Conservation (phyloP, 2,797 vertebrate species). For the Notamacropus eugenii region DNA sequence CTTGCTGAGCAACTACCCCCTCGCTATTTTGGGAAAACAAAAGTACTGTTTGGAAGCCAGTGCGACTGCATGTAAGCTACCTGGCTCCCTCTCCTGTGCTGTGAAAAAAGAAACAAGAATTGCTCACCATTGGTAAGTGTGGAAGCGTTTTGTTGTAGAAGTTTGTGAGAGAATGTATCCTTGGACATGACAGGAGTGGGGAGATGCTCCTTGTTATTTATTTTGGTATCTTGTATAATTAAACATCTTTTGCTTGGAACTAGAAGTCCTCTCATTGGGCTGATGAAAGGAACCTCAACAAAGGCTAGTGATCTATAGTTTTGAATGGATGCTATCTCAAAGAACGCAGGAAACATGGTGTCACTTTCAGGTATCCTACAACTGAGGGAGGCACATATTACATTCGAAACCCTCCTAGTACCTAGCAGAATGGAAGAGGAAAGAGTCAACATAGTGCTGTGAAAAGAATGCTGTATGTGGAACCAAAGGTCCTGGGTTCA, state of each 20-base stretch:
- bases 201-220: background rate
- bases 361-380: background rate
- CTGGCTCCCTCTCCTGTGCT: background rate
- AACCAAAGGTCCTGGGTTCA: background rate
- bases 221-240: background rate
- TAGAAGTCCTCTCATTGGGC: background rate
- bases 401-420: background rate
- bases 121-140: background rate
- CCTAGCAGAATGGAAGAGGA: background rate
- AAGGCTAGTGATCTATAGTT: background rate
- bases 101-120: background rate
- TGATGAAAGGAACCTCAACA: background rate
- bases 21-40: background rate
- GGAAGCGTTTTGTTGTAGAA: background rate
- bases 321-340: background rate
- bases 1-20: background rate
- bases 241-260: background rate
- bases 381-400: background rate
- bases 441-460: background rate
- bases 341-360: background rate
- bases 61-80: background rate
- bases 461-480: background rate
- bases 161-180: background rate
- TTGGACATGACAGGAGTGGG: background rate
- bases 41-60: background rate